These are phyloP conservation scores for Echiichthys vipera DNA, from an alignment of 2,797 vertebrate genomes.

Conservation along the genomic window DNA sequence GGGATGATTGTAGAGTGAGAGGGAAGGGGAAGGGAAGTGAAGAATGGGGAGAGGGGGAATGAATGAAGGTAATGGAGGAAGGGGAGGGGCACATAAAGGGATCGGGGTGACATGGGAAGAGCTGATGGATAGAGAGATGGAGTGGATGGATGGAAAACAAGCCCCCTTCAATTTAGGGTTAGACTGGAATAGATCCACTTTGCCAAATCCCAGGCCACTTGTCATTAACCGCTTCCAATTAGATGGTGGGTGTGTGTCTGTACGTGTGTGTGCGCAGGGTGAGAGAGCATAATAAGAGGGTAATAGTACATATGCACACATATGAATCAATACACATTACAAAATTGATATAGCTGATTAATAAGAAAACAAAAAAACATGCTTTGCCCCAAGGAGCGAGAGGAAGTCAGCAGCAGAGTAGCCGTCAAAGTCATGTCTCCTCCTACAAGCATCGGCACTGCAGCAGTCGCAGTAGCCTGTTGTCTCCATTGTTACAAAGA, in stretches of 20 bases:
- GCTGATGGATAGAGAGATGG: constrained; percentile 44
- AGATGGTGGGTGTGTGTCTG: constrained; percentile 17
- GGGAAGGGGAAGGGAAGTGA: constrained; percentile 1
- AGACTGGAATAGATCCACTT: constrained; percentile 72
- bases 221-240: constrained; percentile 57
- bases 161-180: constrained; percentile 63
- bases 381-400: background rate
- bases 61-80: constrained; percentile 31
- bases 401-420: constrained; percentile 29
- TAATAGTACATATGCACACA: constrained; percentile 4
- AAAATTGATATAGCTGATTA: background rate
- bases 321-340: constrained; percentile 17
- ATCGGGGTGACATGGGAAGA: constrained; percentile 36
- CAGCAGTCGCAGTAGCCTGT: constrained; percentile 14
- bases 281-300: constrained; percentile 23
- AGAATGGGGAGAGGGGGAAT: constrained; percentile 26
- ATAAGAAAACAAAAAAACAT: constrained; percentile 20
- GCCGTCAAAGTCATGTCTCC: constrained; percentile 28
- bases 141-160: constrained; percentile 66
- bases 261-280: constrained; percentile 17
- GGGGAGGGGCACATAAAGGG: constrained; percentile 25
- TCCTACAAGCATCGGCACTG: constrained; percentile 33
- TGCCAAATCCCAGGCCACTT: constrained; percentile 70
- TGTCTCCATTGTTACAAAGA: constrained; percentile 7
- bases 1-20: constrained; percentile 23